Evolutionary conservation across 2,888 invertebrate genomes (phyloP).

Genomic region (Perdita meconis): DNA sequence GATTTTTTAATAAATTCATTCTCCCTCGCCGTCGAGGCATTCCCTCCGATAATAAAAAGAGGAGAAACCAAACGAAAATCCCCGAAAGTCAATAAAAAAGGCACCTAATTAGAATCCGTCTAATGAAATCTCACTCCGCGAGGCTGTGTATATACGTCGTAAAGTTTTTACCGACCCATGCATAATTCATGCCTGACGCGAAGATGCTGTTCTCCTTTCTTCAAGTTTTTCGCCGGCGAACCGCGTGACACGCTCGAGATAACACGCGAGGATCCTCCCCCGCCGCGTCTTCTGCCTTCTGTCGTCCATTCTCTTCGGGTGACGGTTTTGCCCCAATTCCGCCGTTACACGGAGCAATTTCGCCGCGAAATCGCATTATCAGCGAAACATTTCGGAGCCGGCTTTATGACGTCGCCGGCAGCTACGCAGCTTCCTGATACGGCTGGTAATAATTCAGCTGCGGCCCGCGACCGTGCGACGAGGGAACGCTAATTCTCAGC

Average conservation of each 20-base stretch:
- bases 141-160: slow-evolving; percentile 33
- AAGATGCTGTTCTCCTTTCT: slow-evolving; percentile 36
- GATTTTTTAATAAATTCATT: too few species aligned
- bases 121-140: slow-evolving; percentile 44
- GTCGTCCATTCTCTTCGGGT: slow-evolving; percentile 8
- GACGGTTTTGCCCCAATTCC: slow-evolving; percentile 36
- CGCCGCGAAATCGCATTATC: slow-evolving; percentile 70
- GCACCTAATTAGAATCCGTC: slow-evolving; percentile 57
- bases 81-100: background rate
- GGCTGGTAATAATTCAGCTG: slow-evolving; percentile 70
- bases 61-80: too few species aligned
- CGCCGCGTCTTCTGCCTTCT: slow-evolving; percentile 32
- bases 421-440: slow-evolving; percentile 42
- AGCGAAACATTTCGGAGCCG: slow-evolving; percentile 71
- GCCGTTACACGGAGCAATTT: slow-evolving; percentile 65
- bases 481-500: slow-evolving; percentile 72
- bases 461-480: slow-evolving; percentile 54
- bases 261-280: slow-evolving; percentile 47
- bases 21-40: too few species aligned
- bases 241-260: slow-evolving; percentile 65
- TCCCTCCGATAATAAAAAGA: too few species aligned
- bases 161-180: slow-evolving; percentile 58
- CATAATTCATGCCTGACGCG: slow-evolving; percentile 59
- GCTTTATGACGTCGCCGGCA: slow-evolving; percentile 49
- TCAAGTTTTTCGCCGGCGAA: slow-evolving; percentile 29